A percentile compares a stretch with the other conserved stretches of the same genome.
These are phyloP conservation scores for Galago senegalensis DNA, from an alignment of 2,797 vertebrate species.

Conservation along the genomic window DNA sequence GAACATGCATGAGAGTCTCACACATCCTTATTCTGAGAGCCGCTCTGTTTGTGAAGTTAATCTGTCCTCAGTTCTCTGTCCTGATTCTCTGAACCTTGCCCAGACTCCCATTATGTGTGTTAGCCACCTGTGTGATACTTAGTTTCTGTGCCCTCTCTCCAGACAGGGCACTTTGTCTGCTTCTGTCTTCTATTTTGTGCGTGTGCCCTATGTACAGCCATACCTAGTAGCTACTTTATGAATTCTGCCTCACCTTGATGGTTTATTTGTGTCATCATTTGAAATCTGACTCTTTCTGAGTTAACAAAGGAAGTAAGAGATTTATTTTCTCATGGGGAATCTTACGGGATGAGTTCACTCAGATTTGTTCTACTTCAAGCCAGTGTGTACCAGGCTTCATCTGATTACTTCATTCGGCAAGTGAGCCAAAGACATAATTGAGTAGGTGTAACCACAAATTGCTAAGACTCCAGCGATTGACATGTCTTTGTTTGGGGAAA, in stretches of 20 bases:
- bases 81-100: background rate
- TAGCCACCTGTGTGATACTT: background rate
- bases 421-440: conserved; percentile 70
- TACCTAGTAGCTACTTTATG: background rate
- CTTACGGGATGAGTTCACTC: conserved; percentile 56
- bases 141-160: background rate
- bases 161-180: background rate
- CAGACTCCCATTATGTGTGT: background rate
- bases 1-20: background rate
- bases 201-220: background rate
- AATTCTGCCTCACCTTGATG: background rate
- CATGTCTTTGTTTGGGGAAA: conserved; percentile 62
- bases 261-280: background rate
- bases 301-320: background rate
- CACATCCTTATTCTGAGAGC: background rate
- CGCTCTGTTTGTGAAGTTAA: background rate
- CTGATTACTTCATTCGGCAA: conserved; percentile 68
- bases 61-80: background rate
- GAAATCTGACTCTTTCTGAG: conserved; percentile 3
- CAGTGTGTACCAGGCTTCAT: conserved; percentile 51
- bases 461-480: conserved; percentile 57
- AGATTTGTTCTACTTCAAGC: conserved; percentile 57
- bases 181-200: conserved; percentile 5
- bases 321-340: background rate
- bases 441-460: conserved; percentile 64